A percentile compares a stretch with the other conserved stretches of the same genome.
Evolutionary conservation across 2,797 vertebrate genomes (phyloP).

Genomic region (Manis crassicaudata): DNA sequence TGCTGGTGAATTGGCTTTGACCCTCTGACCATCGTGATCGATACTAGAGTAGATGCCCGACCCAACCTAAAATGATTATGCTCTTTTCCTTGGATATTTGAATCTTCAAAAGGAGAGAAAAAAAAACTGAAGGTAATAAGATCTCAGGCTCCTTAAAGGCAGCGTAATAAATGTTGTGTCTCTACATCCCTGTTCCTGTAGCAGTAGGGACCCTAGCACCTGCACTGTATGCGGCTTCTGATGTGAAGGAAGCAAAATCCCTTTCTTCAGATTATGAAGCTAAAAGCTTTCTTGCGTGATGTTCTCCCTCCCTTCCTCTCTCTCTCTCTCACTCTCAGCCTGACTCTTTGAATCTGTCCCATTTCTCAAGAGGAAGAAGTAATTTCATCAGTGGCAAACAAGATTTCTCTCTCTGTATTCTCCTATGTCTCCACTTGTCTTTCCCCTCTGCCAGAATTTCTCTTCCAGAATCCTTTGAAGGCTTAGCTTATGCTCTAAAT

Average conservation of each 20-base stretch:
- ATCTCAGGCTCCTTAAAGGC: not conserved
- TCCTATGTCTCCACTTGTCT: not conserved
- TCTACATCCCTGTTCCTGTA: not conserved
- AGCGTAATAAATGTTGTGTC: not conserved
- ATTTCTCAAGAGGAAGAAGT: not conserved
- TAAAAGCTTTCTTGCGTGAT: not conserved
- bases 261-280: not conserved
- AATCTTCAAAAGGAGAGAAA: not conserved
- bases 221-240: not conserved
- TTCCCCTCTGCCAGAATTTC: not conserved
- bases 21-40: not conserved
- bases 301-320: too few species aligned
- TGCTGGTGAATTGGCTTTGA: fast-evolving
- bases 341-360: not conserved
- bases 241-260: not conserved
- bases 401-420: not conserved
- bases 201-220: fast-evolving
- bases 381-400: not conserved
- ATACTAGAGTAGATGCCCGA: not conserved
- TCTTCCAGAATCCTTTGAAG: not conserved
- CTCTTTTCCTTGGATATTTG: not conserved
- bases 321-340: not conserved
- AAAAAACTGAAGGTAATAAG: not conserved
- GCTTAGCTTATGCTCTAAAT: not conserved
- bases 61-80: not conserved